These are phyloP conservation scores for Sycophila texana DNA, from an alignment of 2,888 invertebrate genomes.

Conservation along the genomic window DNA sequence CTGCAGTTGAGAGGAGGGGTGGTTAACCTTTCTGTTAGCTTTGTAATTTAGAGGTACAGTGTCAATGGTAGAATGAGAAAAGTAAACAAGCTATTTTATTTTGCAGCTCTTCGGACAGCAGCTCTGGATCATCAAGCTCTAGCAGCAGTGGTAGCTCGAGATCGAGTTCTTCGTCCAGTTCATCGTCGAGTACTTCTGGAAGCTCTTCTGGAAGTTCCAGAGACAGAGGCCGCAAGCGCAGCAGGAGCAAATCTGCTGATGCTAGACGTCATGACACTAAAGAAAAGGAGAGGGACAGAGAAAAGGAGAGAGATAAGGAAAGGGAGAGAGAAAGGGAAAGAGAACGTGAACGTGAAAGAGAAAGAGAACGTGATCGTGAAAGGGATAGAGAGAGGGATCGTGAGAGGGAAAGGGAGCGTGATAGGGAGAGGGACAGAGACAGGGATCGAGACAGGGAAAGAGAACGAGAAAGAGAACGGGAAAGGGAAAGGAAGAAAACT, in stretches of 20 bases:
- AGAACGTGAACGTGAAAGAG: conserved; percentile 73
- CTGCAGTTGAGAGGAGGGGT: too few species aligned
- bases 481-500: conserved; percentile 73
- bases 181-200: conserved; percentile 86
- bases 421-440: conserved; percentile 70
- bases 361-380: conserved; percentile 63
- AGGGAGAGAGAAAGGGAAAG: conserved; percentile 67
- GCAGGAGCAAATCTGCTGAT: conserved; percentile 73
- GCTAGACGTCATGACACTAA: conserved; percentile 75
- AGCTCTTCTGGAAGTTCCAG: conserved; percentile 79
- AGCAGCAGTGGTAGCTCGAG: conserved; percentile 77
- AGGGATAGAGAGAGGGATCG: conserved; percentile 60
- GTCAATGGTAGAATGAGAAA: not conserved
- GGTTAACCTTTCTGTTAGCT: not conserved
- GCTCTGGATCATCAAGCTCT: conserved; percentile 79
- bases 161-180: conserved; percentile 87
- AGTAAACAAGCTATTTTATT: conserved; percentile 17
- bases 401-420: conserved; percentile 66
- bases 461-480: conserved; percentile 72
- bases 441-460: conserved; percentile 72
- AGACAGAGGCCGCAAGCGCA: conserved; percentile 80
- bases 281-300: conserved; percentile 75
- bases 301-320: conserved; percentile 75
- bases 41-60: not conserved
- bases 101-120: conserved; percentile 86